These are phyloP conservation scores for Anolis carolinensis DNA, from an alignment of 2,113 vertebrate genomes.

Conservation along the genomic window DNA sequence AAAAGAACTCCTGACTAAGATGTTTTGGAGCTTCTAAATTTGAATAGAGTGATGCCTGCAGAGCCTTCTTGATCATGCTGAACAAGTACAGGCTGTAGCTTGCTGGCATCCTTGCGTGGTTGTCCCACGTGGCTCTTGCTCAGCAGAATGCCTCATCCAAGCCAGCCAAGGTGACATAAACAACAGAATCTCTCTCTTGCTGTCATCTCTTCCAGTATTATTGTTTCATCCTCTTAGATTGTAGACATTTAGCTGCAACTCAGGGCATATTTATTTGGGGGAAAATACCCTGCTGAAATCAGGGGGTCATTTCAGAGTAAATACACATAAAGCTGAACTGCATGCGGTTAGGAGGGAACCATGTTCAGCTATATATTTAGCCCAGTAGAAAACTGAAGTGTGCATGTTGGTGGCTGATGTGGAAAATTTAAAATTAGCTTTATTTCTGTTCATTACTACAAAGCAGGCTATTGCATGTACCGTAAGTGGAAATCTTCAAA, in stretches of 20 bases:
- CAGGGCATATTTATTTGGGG: background rate
- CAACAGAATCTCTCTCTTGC: background rate
- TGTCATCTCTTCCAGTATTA: background rate
- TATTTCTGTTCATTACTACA: too few species aligned
- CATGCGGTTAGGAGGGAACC: background rate
- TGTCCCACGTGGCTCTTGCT: background rate
- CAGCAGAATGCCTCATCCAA: background rate
- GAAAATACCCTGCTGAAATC: background rate
- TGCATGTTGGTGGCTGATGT: too few species aligned
- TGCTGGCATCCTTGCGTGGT: background rate
- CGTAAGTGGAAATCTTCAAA: too few species aligned
- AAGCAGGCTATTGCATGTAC: too few species aligned
- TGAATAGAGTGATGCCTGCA: conserved; percentile 4
- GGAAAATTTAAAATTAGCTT: too few species aligned
- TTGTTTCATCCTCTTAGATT: background rate
- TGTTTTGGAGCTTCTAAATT: conserved; percentile 13
- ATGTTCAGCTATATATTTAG: background rate
- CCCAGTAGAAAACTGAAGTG: background rate
- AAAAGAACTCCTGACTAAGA: conserved; percentile 5
- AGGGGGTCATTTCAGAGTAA: background rate
- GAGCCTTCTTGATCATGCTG: background rate
- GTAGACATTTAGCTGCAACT: background rate
- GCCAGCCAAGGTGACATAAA: background rate
- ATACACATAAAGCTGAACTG: too few species aligned
- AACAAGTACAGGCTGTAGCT: conserved; percentile 1